Conservation (phyloP, 2,797 vertebrate genomes). For the Phoxinus dragarum region DNA sequence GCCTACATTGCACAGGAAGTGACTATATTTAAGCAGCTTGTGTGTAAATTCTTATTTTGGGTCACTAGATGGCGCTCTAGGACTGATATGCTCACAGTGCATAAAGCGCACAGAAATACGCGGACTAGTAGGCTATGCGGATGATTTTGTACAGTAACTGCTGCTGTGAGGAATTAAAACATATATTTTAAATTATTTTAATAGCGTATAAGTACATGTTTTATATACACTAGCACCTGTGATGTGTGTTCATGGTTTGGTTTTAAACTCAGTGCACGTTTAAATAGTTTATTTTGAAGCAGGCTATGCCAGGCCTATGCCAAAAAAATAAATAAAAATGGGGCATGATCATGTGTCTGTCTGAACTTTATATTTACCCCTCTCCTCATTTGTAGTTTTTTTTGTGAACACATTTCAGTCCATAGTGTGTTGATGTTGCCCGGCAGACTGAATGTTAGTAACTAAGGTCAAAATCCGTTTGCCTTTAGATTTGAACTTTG, state of each 20-base stretch:
- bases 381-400: not conserved
- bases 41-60: not conserved
- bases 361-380: not conserved
- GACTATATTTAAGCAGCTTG: not conserved
- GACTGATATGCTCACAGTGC: not conserved
- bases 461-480: not conserved
- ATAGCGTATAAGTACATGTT: not conserved
- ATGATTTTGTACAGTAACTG: not conserved
- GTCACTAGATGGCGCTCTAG: conserved; percentile 28
- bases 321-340: not conserved
- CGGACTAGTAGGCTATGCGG: not conserved
- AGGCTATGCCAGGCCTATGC: too few species aligned
- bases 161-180: not conserved
- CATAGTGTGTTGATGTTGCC: not conserved
- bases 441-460: not conserved
- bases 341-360: too few species aligned
- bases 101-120: not conserved
- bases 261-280: not conserved
- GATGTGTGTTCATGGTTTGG: not conserved
- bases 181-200: not conserved
- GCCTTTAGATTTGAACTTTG: conserved; percentile 1
- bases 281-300: not conserved
- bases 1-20: not conserved
- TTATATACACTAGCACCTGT: not conserved
- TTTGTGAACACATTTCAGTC: not conserved